Evolutionary conservation across 1,140 invertebrate species (phyloP).

Genomic region (Drosophila miranda): DNA sequence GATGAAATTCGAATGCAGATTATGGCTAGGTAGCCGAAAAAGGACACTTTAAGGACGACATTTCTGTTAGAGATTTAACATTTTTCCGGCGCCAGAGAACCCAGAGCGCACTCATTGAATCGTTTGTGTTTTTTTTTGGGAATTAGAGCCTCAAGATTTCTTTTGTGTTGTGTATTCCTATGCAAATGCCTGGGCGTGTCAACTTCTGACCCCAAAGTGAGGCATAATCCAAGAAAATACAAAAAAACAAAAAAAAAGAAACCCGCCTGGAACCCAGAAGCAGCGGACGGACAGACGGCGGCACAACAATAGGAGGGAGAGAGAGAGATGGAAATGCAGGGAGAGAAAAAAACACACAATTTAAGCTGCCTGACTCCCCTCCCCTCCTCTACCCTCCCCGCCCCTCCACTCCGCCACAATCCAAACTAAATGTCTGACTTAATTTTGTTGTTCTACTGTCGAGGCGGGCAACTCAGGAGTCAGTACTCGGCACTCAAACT

Average conservation of each 20-base stretch:
- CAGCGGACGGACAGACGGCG: background rate
- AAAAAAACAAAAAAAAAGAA: slow-evolving; percentile 13
- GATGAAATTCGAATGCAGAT: slow-evolving; percentile 74
- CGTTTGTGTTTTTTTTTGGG: slow-evolving; percentile 16
- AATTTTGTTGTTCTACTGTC: slow-evolving; percentile 50
- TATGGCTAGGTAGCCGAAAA: slow-evolving; percentile 38
- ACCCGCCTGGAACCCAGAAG: background rate
- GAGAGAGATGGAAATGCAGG: slow-evolving; percentile 17
- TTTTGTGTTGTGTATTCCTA: slow-evolving; percentile 17
- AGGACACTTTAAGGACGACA: slow-evolving; percentile 52
- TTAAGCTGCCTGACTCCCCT: slow-evolving; percentile 57
- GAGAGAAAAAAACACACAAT: slow-evolving; percentile 20
- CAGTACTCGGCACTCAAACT: background rate
- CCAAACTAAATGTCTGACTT: slow-evolving; percentile 62
- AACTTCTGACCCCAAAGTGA: slow-evolving; percentile 36
- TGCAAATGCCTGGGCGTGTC: slow-evolving; percentile 53
- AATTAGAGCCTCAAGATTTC: slow-evolving; percentile 8
- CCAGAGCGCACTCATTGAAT: slow-evolving; percentile 17
- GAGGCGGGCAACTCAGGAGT: background rate
- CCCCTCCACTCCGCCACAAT: slow-evolving; percentile 43
- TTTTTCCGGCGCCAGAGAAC: no score
- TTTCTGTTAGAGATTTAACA: slow-evolving; percentile 16
- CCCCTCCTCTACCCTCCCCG: no score
- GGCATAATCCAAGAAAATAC: slow-evolving; percentile 35
- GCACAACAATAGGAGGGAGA: slow-evolving; percentile 15